These are phyloP conservation scores for Hypomesus transpacificus DNA, from an alignment of 2,113 vertebrate genomes.

Conservation along the genomic window DNA sequence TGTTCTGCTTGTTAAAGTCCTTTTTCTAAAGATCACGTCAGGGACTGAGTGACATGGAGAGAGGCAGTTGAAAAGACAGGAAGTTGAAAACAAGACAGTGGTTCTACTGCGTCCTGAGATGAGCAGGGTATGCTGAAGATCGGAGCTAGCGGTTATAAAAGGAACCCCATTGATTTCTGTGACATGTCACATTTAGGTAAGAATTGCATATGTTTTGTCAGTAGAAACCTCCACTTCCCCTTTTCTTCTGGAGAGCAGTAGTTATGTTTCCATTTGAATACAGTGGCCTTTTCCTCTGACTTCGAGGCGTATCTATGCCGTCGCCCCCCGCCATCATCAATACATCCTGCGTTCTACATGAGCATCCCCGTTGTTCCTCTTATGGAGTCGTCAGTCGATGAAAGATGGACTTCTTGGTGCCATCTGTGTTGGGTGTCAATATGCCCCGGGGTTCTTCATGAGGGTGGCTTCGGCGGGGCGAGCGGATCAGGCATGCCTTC, in stretches of 20 bases:
- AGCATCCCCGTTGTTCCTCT: too few relatives aligned
- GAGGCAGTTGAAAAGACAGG: slow-evolving; percentile 4
- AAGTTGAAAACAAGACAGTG: slow-evolving; percentile 8
- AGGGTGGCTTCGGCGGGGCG: too few relatives aligned
- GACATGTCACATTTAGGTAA: slow-evolving; percentile 25
- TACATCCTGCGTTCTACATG: background rate
- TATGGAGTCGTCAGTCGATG: too few relatives aligned
- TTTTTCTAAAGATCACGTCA: slow-evolving; percentile 12
- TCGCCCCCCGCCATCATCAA: slow-evolving; percentile 1
- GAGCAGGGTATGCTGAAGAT: background rate
- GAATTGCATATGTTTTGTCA: slow-evolving; percentile 27
- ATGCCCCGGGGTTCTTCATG: too few relatives aligned
- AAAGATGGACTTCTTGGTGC: too few relatives aligned
- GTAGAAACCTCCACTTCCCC: slow-evolving; percentile 12
- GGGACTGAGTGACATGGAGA: slow-evolving; percentile 15
- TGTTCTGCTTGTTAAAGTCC: slow-evolving; percentile 8
- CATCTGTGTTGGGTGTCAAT: too few relatives aligned
- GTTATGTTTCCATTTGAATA: slow-evolving; percentile 21
- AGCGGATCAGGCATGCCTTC: too few relatives aligned
- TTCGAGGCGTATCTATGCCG: background rate
- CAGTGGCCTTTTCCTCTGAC: slow-evolving; percentile 9
- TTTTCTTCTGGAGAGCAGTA: background rate
- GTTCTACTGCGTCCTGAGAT: slow-evolving; percentile 7
- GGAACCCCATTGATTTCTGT: slow-evolving; percentile 30
- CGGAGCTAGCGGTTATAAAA: slow-evolving; percentile 15